These are phyloP conservation scores for Sceliomorpha sp. DNA, from an alignment of 2,888 invertebrate genomes.

Conservation along the genomic window DNA sequence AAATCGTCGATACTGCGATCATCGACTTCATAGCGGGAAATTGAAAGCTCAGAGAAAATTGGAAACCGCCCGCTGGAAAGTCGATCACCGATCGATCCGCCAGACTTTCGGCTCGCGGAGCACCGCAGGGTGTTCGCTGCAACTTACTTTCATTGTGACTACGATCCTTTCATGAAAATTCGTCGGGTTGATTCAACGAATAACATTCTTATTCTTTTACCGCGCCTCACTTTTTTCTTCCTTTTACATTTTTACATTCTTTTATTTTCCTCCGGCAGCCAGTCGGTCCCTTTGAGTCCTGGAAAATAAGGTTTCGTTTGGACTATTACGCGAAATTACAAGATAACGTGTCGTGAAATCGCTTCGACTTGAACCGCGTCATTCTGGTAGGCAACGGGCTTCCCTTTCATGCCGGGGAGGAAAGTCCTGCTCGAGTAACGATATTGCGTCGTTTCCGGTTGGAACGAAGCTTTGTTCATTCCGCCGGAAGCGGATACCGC, in stretches of 20 bases:
- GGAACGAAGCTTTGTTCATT: constrained; percentile 75
- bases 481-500: constrained; percentile 77
- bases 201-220: constrained; percentile 6
- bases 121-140: constrained; percentile 10
- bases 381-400: constrained; percentile 2
- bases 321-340: constrained; percentile 15
- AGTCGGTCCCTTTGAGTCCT: background rate
- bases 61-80: constrained; percentile 9
- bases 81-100: constrained; percentile 11
- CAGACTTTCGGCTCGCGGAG: background rate
- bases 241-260: background rate
- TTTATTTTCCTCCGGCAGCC: background rate
- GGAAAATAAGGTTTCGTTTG: constrained; percentile 16
- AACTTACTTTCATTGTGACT: constrained; percentile 18
- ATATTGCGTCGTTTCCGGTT: constrained; percentile 74
- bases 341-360: constrained; percentile 15
- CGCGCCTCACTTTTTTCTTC: too few relatives aligned
- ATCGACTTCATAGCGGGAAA: constrained; percentile 20
- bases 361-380: constrained; percentile 5
- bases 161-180: constrained; percentile 13
- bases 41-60: constrained; percentile 20
- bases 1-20: constrained; percentile 8
- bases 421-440: constrained; percentile 64
- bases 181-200: constrained; percentile 9
- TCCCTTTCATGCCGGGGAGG: constrained; percentile 5